Evolutionary conservation across 2,797 vertebrate genomes (phyloP).

Genomic region (Clarias pachynema): DNA sequence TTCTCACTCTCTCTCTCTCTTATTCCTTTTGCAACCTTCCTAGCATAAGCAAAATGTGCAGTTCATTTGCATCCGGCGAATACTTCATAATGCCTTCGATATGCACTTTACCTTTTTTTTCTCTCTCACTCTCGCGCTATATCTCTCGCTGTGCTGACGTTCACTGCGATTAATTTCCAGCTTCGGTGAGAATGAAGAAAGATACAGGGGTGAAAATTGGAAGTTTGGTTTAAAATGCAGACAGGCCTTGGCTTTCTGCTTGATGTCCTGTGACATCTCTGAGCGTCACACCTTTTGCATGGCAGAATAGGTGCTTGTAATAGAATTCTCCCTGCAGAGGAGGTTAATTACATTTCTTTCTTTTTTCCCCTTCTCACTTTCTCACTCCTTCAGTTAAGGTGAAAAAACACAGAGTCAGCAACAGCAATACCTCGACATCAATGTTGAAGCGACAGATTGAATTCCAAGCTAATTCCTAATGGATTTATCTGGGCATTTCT

Average conservation of each 20-base stretch:
- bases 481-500: constrained; percentile 10
- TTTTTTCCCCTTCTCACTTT: constrained; percentile 23
- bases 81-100: constrained; percentile 70
- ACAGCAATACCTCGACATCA: constrained; percentile 67
- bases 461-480: constrained; percentile 80
- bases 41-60: constrained; percentile 38
- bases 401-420: constrained; percentile 76
- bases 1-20: background rate
- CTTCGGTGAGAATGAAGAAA: constrained; percentile 81
- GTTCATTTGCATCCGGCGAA: constrained; percentile 74
- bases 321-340: constrained; percentile 88
- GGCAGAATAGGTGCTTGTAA: constrained; percentile 90
- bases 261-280: constrained; percentile 91
- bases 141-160: constrained; percentile 66
- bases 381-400: constrained; percentile 52
- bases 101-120: constrained; percentile 67
- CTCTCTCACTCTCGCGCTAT: background rate
- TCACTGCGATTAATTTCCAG: constrained; percentile 86
- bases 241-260: constrained; percentile 90
- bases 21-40: background rate
- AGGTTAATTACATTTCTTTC: constrained; percentile 92
- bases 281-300: constrained; percentile 88
- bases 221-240: constrained; percentile 92
- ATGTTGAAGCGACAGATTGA: constrained; percentile 79
- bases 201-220: constrained; percentile 73